These are phyloP conservation scores for Napeogenes sylphis DNA, from an alignment of 2,888 invertebrate species.

Conservation along the genomic window DNA sequence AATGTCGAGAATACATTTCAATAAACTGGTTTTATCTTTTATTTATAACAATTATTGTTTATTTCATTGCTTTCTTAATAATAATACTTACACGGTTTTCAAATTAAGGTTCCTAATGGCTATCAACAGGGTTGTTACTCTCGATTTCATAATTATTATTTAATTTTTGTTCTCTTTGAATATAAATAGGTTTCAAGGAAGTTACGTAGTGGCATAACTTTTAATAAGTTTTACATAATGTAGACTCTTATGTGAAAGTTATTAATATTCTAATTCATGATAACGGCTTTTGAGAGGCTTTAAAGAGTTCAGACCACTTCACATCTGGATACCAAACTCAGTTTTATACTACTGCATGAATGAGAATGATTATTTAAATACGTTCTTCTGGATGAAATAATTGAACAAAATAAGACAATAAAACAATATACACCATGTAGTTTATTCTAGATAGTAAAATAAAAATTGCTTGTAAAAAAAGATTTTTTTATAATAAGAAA, in stretches of 20 bases:
- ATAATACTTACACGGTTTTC: conserved; percentile 47
- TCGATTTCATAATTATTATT: too few relatives aligned
- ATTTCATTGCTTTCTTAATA: conserved; percentile 34
- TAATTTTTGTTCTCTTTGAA: too few relatives aligned
- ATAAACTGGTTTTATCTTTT: conserved; percentile 30
- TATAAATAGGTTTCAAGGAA: too few relatives aligned
- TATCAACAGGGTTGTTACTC: conserved; percentile 34
- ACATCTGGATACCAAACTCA: background rate
- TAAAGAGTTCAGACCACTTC: conserved; percentile 8
- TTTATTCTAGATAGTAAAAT: too few relatives aligned
- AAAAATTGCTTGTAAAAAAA: too few relatives aligned
- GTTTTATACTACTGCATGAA: background rate
- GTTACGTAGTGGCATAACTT: too few relatives aligned
- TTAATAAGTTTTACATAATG: conserved; percentile 9
- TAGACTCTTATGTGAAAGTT: conserved; percentile 14
- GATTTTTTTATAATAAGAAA: too few relatives aligned
- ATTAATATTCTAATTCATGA: conserved; percentile 24
- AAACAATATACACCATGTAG: too few relatives aligned
- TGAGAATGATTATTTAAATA: background rate
- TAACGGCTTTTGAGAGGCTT: conserved; percentile 17
- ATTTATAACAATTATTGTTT: conserved; percentile 31
- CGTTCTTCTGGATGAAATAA: too few relatives aligned
- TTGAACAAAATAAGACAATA: too few relatives aligned
- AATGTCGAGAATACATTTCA: conserved; percentile 22
- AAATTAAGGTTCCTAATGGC: conserved; percentile 54